A percentile compares a stretch with the other conserved stretches of the same genome.
Evolutionary conservation across 1,140 invertebrate species (phyloP).

Genomic region (Plectrocnemia conspersa): DNA sequence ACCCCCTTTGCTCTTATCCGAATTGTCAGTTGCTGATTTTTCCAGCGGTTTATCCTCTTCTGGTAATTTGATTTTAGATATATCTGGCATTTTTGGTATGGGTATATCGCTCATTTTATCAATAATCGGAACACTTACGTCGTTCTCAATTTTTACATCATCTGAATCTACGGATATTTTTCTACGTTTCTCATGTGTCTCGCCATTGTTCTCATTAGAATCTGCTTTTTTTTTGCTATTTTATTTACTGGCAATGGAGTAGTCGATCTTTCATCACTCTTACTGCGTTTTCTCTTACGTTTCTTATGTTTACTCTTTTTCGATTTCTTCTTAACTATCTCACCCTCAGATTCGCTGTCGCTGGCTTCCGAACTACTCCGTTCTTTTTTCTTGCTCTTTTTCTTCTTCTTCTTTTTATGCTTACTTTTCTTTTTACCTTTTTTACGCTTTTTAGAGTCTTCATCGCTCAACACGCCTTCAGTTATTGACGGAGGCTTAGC

Average conservation of each 20-base stretch:
- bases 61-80: conserved; percentile 32
- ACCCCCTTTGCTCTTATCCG: conserved; percentile 41
- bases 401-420: conserved; percentile 49
- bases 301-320: conserved; percentile 54
- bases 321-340: conserved; percentile 41
- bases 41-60: conserved; percentile 18
- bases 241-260: neutral
- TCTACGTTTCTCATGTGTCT: neutral
- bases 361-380: conserved; percentile 51
- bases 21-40: conserved; percentile 21
- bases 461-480: conserved; percentile 40
- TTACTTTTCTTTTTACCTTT: conserved; percentile 51
- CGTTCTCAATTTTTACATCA: neutral
- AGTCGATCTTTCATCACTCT: conserved; percentile 38
- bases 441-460: conserved; percentile 45
- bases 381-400: conserved; percentile 50
- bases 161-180: neutral
- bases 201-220: too few relatives aligned
- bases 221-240: neutral
- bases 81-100: conserved; percentile 31
- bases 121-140: neutral
- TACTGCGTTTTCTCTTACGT: conserved; percentile 53
- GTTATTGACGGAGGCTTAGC: conserved; percentile 55
- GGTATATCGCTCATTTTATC: conserved; percentile 35
- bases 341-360: conserved; percentile 47